Evolutionary conservation across 2,113 vertebrate species (phyloP).

Genomic region (Raphicerus campestris): DNA sequence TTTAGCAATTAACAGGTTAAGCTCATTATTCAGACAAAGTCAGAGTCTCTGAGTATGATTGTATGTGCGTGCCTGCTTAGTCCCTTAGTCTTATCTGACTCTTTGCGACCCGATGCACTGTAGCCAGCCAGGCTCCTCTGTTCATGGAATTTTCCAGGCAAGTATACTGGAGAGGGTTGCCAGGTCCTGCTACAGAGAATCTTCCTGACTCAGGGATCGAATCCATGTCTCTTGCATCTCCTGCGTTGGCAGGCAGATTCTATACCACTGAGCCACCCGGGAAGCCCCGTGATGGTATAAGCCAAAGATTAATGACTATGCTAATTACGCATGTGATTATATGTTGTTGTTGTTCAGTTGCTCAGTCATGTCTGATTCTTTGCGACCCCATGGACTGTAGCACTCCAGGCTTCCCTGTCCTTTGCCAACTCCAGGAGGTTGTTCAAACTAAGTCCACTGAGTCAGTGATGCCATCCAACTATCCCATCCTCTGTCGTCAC

Average conservation of each 20-base stretch:
- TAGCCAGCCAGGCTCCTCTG: not conserved
- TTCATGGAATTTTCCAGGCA: not conserved
- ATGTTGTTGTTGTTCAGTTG: not conserved
- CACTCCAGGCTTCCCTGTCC: not conserved
- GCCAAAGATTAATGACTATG: not conserved
- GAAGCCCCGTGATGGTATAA: not conserved
- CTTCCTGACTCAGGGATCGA: not conserved
- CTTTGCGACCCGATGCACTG: not conserved
- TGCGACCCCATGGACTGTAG: not conserved
- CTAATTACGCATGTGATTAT: not conserved
- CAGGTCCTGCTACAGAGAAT: not conserved
- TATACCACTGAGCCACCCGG: not conserved
- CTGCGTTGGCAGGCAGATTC: not conserved
- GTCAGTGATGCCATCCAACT: not conserved
- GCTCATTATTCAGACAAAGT: conserved; percentile 51
- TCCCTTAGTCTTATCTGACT: not conserved
- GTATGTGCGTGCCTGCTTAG: not conserved
- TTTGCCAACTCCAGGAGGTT: not conserved
- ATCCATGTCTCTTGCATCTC: not conserved
- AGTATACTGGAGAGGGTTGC: not conserved
- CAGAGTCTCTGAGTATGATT: not conserved
- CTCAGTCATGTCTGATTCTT: not conserved
- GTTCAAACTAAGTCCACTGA: not conserved
- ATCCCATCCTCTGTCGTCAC: not conserved
- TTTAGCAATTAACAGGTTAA: conserved; percentile 33